Percentiles rank a stretch among this genome's conserved stretches.
These are phyloP conservation scores for Pelecanoides urinatrix DNA, from an alignment of 2,113 vertebrate species.

Conservation along the genomic window DNA sequence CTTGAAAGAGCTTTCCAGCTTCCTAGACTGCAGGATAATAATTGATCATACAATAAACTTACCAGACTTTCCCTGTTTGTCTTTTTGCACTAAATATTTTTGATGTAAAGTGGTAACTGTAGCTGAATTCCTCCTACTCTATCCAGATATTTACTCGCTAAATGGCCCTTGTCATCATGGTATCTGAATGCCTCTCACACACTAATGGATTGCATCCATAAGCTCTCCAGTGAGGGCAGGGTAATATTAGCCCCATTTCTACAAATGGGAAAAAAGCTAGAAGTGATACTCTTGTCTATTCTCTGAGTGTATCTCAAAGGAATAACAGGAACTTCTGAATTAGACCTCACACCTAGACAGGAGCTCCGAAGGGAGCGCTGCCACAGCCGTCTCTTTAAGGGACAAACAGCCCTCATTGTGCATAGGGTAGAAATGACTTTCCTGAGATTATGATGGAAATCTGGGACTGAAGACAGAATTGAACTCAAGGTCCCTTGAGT, in stretches of 20 bases:
- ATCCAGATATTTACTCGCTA: background rate
- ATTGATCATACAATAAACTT: background rate
- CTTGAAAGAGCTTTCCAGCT: background rate
- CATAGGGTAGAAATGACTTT: slow-evolving; percentile 8
- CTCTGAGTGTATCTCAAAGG: background rate
- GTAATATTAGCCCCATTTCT: background rate
- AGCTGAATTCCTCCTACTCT: background rate
- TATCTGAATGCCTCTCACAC: background rate
- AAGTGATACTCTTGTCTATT: background rate
- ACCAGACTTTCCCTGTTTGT: background rate
- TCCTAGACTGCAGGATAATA: background rate
- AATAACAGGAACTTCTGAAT: slow-evolving; percentile 41
- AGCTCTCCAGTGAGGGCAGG: background rate
- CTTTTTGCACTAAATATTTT: background rate
- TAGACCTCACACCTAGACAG: slow-evolving; percentile 26
- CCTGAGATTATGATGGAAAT: background rate
- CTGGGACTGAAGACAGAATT: background rate
- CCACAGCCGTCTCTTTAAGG: slow-evolving; percentile 11
- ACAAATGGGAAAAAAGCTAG: background rate
- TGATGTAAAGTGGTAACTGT: background rate
- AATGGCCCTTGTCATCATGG: background rate
- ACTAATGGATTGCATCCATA: background rate
- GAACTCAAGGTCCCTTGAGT: background rate
- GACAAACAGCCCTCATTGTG: slow-evolving; percentile 6
- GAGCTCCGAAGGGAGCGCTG: background rate